These are phyloP conservation scores for Lontra canadensis DNA, from an alignment of 2,113 vertebrate species.

Conservation along the genomic window DNA sequence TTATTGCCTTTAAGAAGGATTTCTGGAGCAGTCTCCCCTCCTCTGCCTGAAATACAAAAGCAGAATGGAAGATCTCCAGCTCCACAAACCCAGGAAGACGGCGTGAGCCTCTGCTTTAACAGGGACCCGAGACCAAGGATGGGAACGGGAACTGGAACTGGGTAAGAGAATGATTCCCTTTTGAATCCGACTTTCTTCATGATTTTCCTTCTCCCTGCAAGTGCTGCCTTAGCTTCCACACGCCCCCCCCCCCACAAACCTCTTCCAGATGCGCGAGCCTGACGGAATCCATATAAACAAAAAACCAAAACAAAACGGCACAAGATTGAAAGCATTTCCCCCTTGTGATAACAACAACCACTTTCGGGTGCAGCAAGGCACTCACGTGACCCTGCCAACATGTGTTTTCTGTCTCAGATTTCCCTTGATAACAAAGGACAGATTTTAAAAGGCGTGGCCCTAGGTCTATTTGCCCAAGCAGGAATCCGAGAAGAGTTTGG, in stretches of 20 bases:
- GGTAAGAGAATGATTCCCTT: neutral
- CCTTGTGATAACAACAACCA: neutral
- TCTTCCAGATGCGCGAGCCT: neutral
- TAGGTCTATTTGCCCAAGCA: neutral
- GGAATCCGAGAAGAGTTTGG: neutral
- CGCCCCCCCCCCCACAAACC: neutral
- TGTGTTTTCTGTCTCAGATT: constrained; percentile 74
- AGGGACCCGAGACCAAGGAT: neutral
- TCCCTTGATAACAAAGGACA: constrained; percentile 73
- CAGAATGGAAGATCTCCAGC: too few species aligned
- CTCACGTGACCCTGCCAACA: constrained; percentile 49
- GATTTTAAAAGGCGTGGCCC: constrained; percentile 71
- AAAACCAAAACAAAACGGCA: constrained; percentile 52
- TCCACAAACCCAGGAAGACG: neutral
- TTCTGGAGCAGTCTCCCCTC: neutral
- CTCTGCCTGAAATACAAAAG: neutral
- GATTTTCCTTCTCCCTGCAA: neutral
- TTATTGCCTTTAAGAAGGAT: neutral
- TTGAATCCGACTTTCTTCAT: neutral
- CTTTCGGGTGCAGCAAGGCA: neutral
- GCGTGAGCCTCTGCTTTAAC: neutral
- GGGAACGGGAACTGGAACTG: neutral
- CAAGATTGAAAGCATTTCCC: neutral
- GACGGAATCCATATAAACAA: neutral
- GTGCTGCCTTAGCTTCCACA: neutral